Evolutionary conservation across 2,797 vertebrate species (phyloP), one percentile per base, ranked within the genome.

Genomic region (Chelonia mydas): DNA sequence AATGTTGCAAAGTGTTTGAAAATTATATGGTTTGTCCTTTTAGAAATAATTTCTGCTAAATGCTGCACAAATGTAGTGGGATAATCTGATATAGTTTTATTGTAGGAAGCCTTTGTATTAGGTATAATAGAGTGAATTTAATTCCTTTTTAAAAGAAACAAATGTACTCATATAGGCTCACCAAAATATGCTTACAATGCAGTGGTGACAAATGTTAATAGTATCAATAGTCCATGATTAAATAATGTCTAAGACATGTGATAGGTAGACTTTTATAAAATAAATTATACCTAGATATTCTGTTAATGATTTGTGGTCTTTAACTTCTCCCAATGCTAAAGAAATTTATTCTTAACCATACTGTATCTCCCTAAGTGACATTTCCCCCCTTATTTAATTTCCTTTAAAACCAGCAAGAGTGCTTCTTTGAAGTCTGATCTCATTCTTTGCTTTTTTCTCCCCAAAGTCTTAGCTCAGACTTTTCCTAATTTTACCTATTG

Each of bases 1-100:
- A 27, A 45, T 16, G 7, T 12, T 89, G 77, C 61, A 87, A 77
- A 83, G 25, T 78, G 57, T 72, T 81, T 19, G 81, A 61, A 87
- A 91, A 87, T 83, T 92, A 80, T 1, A 0, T 51, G 45, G 68
- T 55, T 95, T 94, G 49, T 25, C 41, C 76, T 92, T 92, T 92
- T 81, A 83, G 77, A 59, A 74, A 74, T 79, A 87, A 86, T 53
- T 84, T 81, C 84, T 85, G 83, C 55, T 84, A 81, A 95, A 72
- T 51, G 53, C 80, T 53, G 81, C 59, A 27, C 27, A 33, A 49
- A 76, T 84, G 90, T 68, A 74, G 2, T 37, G 77, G 80, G 49
- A 31, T 89, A 54, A 91, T 83, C 76, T 88, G 37, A 25, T 47
- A 11, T 11, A 81, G 74, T 53, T 33, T 25, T 50, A 57, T 68